Evolutionary conservation across 1,140 invertebrate species (phyloP), one percentile per base, ranked within the genome.

Genomic region (Nylanderia fulva): DNA sequence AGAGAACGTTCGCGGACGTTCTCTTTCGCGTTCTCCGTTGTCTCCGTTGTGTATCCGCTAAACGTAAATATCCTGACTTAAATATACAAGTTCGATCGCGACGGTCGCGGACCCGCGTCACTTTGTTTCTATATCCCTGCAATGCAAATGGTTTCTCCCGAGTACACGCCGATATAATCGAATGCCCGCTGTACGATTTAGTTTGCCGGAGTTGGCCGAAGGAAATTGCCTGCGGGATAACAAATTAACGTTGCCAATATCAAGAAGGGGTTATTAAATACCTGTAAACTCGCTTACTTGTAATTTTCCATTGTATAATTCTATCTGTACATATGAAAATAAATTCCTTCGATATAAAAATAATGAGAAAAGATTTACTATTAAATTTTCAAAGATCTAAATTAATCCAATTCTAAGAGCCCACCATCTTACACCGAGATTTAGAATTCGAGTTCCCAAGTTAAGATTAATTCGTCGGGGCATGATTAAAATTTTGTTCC

Each of bases 11-110:
- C 54, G 8, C 7, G 45, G n/a, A 54, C 42, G 64, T 54, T n/a
- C 76, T 69, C 76, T 69, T 80, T 71, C 77, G 18, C 77, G 18
- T 27, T 15, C 13, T 27, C n/a, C n/a, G n/a, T n/a, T 66, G 27
- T 52, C 29, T 24, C 42, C 15, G 42, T 27, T 13, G 61, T 18
- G 27, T 6, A 2, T n/a, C 39, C 60, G 18, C 9, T 5, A 54
- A n/a, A 13, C 76, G 63, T 52, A 82, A 71, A 82, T 72, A 82
- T 58, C 66, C 63, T 68, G 64, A 71, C 77, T 80, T 80, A 82
- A 82, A 82, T 58, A 29, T 71, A 71, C 33, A 33, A 13, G 33
- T 18, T 18, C 72, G 72, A 27, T 18, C 60, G 74, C 74, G 54
- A 42, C 36, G 29, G 15, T 45, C 72, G 29, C 42, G 60, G 66